These are phyloP conservation scores for Phyllotis vaccarum DNA, from an alignment of 2,797 vertebrate genomes.

Conservation along the genomic window DNA sequence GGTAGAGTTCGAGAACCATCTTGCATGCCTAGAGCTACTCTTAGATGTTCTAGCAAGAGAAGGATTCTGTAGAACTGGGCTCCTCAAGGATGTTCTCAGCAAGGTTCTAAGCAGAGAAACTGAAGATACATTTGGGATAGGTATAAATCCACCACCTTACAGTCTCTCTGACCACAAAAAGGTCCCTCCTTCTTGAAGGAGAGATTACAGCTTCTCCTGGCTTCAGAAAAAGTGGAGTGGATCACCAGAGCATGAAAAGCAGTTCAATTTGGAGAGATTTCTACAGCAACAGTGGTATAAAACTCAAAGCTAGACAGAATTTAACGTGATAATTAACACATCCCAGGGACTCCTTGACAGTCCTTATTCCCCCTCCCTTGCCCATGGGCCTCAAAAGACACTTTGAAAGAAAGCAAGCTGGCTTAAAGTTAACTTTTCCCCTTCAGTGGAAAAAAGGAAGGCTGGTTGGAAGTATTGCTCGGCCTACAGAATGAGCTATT, in stretches of 20 bases:
- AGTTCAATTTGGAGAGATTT: constrained; percentile 71
- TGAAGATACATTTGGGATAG: constrained; percentile 66
- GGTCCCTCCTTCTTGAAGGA: constrained; percentile 76
- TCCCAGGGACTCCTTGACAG: background rate
- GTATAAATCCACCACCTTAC: constrained; percentile 79
- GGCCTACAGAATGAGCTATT: constrained; percentile 39
- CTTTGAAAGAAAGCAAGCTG: constrained; percentile 12
- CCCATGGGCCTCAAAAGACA: background rate
- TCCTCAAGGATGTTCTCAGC: constrained; percentile 71
- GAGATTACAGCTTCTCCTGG: constrained; percentile 47
- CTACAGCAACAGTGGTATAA: constrained; percentile 32
- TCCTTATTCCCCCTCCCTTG: background rate
- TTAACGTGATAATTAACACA: constrained; percentile 61
- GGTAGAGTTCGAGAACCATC: constrained; percentile 70
- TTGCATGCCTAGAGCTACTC: constrained; percentile 62
- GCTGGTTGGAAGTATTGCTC: constrained; percentile 28
- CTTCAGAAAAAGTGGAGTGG: constrained; percentile 66
- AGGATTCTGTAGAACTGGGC: constrained; percentile 70
- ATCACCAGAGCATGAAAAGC: constrained; percentile 76
- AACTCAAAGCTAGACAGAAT: constrained; percentile 48
- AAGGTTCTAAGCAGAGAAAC: constrained; percentile 79
- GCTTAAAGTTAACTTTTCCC: constrained; percentile 43
- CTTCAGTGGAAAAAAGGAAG: background rate
- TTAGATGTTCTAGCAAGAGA: constrained; percentile 72
- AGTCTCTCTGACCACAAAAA: constrained; percentile 78